These are phyloP conservation scores for Pollenia angustigena DNA, from an alignment of 2,888 invertebrate genomes.

Conservation along the genomic window DNA sequence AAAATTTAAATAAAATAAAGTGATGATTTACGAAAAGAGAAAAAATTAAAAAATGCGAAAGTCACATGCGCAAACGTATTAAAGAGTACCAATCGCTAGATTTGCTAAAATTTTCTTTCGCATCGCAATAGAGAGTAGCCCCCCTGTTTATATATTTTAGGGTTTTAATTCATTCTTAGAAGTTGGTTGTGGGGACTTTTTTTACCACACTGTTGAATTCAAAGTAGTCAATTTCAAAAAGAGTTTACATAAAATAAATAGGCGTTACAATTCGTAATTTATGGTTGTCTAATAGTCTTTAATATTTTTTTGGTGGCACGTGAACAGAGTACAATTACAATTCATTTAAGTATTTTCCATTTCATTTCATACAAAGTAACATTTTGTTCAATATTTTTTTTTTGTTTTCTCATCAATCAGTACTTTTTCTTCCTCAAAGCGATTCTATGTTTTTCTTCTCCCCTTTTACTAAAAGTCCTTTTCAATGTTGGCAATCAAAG, in stretches of 20 bases:
- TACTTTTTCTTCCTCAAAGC: constrained; percentile 12
- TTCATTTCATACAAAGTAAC: constrained; percentile 2
- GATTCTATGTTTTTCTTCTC: not conserved
- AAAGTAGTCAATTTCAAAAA: not conserved
- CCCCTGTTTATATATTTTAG: not conserved
- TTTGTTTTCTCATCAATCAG: constrained; percentile 68
- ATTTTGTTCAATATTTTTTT: constrained; percentile 30
- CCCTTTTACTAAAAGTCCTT: constrained; percentile 22
- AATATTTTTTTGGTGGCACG: constrained; percentile 54
- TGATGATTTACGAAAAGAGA: too few species aligned
- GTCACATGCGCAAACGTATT: too few species aligned
- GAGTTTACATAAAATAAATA: constrained; percentile 39
- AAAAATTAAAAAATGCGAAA: too few species aligned
- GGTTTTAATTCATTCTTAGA: not conserved
- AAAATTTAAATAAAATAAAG: too few species aligned
- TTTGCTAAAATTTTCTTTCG: too few species aligned
- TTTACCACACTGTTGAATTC: not conserved
- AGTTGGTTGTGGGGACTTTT: not conserved
- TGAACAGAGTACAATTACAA: constrained; percentile 58
- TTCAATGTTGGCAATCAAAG: constrained; percentile 20
- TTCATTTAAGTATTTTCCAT: constrained; percentile 23
- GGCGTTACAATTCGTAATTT: constrained; percentile 55
- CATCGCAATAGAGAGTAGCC: too few species aligned
- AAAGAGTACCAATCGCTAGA: too few species aligned
- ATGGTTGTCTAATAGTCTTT: constrained; percentile 46